Percentiles rank a stretch among this genome's conserved stretches.
phyloP scores from a whole-genome alignment of 1,140 invertebrate genomes.

The Andrena cerasifolii region DNA sequence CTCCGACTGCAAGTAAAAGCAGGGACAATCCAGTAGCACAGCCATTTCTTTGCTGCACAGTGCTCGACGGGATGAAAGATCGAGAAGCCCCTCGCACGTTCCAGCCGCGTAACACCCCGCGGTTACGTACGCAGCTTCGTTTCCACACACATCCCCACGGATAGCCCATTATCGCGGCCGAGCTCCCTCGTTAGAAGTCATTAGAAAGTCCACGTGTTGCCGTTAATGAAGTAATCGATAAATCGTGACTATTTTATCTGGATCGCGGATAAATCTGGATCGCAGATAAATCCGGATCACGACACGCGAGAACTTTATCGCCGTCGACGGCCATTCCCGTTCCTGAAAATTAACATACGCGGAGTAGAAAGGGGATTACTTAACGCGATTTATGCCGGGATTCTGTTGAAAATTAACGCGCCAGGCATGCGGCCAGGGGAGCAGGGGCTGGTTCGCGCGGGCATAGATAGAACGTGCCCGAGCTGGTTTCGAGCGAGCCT shows the following conservation, averaged over 20 bases:
- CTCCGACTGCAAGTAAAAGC: too few species aligned
- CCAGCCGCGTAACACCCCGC: too few species aligned
- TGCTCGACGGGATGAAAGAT: background rate
- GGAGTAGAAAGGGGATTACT: conserved; percentile 25
- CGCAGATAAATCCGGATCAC: conserved; percentile 31
- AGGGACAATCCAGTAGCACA: too few species aligned
- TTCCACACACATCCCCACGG: background rate
- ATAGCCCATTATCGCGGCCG: conserved; percentile 36
- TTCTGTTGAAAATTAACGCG: conserved; percentile 16
- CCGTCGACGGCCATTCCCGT: conserved; percentile 6
- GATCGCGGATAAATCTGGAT: too few species aligned
- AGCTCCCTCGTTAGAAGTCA: conserved; percentile 23
- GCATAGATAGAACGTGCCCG: conserved; percentile 8
- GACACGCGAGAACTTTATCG: conserved; percentile 32
- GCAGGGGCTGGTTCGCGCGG: background rate
- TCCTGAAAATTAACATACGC: conserved; percentile 36
- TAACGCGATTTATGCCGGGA: conserved; percentile 16
- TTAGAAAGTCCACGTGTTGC: conserved; percentile 51
- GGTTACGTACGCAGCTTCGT: background rate
- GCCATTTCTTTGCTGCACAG: too few species aligned
- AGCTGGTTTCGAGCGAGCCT: background rate
- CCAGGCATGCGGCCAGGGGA: background rate
- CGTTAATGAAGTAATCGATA: conserved; percentile 54
- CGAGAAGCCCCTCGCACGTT: background rate
- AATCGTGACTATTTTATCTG: conserved; percentile 31